These are phyloP conservation scores for Himalopsyche japonica DNA, from an alignment of 2,888 invertebrate genomes.

Conservation along the genomic window DNA sequence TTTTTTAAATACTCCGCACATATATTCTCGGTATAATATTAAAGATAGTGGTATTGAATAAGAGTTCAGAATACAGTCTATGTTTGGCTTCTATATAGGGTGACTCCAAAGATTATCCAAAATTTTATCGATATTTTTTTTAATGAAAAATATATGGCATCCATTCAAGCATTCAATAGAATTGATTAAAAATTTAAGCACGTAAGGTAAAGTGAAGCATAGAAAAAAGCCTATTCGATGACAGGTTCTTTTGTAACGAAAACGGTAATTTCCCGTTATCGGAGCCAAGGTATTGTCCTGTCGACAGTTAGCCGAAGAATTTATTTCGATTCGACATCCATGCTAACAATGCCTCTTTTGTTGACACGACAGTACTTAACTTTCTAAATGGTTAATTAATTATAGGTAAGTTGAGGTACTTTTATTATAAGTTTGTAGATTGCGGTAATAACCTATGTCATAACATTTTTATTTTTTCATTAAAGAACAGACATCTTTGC, in stretches of 20 bases:
- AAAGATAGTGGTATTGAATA: too few relatives aligned
- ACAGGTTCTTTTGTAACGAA: not conserved
- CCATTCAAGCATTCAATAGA: not conserved
- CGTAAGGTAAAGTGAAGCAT: not conserved
- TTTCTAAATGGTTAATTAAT: not conserved
- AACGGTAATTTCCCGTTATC: not conserved
- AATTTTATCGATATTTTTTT: not conserved
- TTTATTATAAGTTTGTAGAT: not conserved
- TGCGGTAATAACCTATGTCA: not conserved
- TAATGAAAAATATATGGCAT: not conserved
- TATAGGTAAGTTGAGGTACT: not conserved
- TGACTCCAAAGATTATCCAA: too few relatives aligned
- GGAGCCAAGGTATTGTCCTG: not conserved
- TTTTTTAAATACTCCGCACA: too few relatives aligned
- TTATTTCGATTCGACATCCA: not conserved
- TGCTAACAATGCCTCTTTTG: not conserved
- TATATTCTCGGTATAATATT: too few relatives aligned
- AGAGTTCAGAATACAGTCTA: too few relatives aligned
- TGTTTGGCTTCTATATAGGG: too few relatives aligned
- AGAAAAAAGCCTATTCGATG: not conserved
- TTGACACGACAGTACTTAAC: not conserved
- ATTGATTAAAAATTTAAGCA: not conserved
- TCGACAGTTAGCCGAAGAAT: not conserved
- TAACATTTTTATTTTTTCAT: not conserved
- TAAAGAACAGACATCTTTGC: not conserved